Evolutionary conservation across 2,888 invertebrate genomes (phyloP).

Genomic region (Sicus ferrugineus): DNA sequence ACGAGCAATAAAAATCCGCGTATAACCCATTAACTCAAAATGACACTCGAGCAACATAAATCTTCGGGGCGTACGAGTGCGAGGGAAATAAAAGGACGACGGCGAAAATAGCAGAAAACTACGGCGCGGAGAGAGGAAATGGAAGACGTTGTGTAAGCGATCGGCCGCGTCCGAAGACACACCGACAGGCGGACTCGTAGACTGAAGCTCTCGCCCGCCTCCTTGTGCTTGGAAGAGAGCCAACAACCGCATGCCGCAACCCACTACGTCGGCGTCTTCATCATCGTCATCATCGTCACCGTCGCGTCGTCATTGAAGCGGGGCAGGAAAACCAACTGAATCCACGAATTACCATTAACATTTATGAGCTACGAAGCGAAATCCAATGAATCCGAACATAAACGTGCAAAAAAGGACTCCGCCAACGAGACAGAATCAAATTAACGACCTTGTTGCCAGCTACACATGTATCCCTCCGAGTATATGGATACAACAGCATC

Average conservation of each 20-base stretch:
- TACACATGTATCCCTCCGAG: neutral
- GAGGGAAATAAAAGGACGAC: neutral
- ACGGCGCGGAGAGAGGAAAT: neutral
- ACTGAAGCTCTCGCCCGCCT: neutral
- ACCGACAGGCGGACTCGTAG: neutral
- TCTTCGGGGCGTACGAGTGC: slow-evolving; percentile 43
- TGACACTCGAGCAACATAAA: slow-evolving; percentile 58
- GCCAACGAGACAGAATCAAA: slow-evolving; percentile 54
- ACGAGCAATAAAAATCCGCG: slow-evolving; percentile 43
- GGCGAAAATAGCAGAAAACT: neutral
- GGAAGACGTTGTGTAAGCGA: neutral
- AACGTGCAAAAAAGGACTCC: neutral
- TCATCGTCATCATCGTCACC: neutral
- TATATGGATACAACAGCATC: neutral
- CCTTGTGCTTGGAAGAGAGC: neutral
- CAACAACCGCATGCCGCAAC: slow-evolving; percentile 10
- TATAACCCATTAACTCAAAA: slow-evolving; percentile 59
- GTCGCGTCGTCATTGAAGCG: neutral
- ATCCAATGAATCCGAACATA: neutral
- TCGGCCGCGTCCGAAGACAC: neutral
- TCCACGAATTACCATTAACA: neutral
- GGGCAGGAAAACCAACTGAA: neutral
- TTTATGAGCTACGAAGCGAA: neutral
- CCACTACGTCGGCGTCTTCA: neutral
- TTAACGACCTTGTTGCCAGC: slow-evolving; percentile 55